Base-by-base conservation (phyloP, 2,888 invertebrate genomes). In the Drosophila demipolita region DNA sequence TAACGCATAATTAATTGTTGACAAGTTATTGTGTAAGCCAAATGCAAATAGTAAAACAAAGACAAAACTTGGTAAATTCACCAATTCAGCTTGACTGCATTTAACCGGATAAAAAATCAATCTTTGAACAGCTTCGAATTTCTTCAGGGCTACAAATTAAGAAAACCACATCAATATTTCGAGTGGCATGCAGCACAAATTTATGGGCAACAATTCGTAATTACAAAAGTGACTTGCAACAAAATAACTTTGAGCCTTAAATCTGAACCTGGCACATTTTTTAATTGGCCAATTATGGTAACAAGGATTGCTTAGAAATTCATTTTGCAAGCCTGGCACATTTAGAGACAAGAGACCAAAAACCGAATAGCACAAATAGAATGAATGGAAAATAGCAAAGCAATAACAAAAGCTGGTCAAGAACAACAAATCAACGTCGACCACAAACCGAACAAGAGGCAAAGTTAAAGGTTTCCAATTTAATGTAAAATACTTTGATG, bases 401-500 rank as follows among this genome's bases (percentile, higher is more conserved):
- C 45, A 72, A 66, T 32, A 45, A 50, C 64, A 42, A 36, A 49
- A 63, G 26, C 59, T 40, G 23, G 23, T 26, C 48, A 26, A 4
- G 29, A 67, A 36, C 66, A 64, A 64, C 42, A 67, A 65, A 66
- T 60, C 62, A 59, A 49, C 38, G 49, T 36, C 52, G 53, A 66
- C 75, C 78, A 67, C 83, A 81, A 72, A 68, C 66, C 54, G 42
- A 72, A 76, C 70, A 68, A 70, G 71, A 65, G 61, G n/a, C 58
- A 72, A 80, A 68, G 70, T 69, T 63, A 77, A 89, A 74, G 82
- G 79, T 70, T 85, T 38, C 2, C 26, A 26, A n/a, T 76, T 89
- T 87, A 82, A 82, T 78, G 75, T 73, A 84, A 82, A 86, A 84
- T 73, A 80, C 89, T 86, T 86, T 89, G 85, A 89, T 89, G 89